Evolutionary conservation across 1,140 invertebrate genomes (phyloP).

Genomic region (Globodera ellingtonae): DNA sequence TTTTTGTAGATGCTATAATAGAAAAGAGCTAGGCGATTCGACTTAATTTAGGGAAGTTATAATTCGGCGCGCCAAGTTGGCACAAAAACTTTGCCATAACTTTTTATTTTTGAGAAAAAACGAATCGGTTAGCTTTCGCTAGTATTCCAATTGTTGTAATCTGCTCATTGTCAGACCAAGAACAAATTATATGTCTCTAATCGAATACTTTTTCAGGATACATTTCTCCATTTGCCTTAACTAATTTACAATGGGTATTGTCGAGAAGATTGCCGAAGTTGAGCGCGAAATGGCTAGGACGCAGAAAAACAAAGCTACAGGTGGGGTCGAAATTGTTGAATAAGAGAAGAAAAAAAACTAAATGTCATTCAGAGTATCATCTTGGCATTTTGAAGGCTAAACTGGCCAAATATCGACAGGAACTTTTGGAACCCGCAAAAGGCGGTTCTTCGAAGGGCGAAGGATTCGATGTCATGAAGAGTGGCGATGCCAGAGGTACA

Average conservation of each 20-base stretch:
- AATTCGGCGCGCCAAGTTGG: too few species aligned
- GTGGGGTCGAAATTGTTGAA: conserved; percentile 8
- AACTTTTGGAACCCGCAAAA: conserved; percentile 88
- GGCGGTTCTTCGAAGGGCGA: conserved; percentile 88
- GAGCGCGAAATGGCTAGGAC: conserved; percentile 86
- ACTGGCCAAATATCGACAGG: conserved; percentile 92
- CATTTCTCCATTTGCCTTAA: too few species aligned
- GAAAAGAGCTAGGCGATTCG: too few species aligned
- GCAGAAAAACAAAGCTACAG: conserved; percentile 98
- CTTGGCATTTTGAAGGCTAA: conserved; percentile 96
- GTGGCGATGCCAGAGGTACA: conserved; percentile 98
- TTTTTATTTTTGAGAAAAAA: too few species aligned
- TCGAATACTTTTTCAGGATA: too few species aligned
- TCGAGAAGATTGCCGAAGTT: conserved; percentile 65
- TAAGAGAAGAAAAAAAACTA: not conserved
- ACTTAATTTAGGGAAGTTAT: too few species aligned
- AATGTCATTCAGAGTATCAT: conserved; percentile 75
- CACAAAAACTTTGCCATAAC: too few species aligned
- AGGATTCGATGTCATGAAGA: conserved; percentile 99
- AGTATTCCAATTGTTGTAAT: too few species aligned
- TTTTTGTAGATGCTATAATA: too few species aligned
- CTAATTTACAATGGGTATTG: conserved; percentile 55
- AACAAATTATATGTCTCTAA: too few species aligned
- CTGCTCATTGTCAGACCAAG: too few species aligned
- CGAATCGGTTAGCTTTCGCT: too few species aligned